Conservation (phyloP, 2,797 vertebrate species). For the Synaphobranchus kaupii region DNA sequence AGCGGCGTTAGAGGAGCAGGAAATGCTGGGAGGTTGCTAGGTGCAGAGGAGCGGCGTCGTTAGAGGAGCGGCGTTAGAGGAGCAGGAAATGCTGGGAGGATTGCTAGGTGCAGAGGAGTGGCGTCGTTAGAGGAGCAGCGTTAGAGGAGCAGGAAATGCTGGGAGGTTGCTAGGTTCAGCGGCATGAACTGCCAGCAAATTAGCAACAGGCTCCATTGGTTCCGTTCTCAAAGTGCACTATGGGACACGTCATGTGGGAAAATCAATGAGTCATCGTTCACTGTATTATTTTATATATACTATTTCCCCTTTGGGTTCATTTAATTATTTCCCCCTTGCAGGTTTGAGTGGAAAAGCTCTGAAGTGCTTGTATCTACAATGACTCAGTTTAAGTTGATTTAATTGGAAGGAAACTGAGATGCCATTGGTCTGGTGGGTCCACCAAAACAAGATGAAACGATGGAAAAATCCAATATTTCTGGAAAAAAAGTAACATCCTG, state of each 20-base stretch:
- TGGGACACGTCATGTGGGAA: neutral
- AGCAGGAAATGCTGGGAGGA: no score
- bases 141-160: neutral
- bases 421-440: neutral
- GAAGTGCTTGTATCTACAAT: neutral
- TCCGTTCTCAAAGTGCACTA: neutral
- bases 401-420: neutral
- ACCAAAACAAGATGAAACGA: no score
- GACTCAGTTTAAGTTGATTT: neutral
- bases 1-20: no score
- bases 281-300: neutral
- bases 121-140: no score
- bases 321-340: neutral
- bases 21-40: no score
- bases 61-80: no score
- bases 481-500: no score
- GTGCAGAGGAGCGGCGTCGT: no score
- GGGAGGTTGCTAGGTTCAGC: neutral
- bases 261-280: neutral
- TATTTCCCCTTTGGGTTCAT: neutral
- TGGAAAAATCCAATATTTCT: no score
- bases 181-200: neutral
- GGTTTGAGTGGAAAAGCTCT: neutral
- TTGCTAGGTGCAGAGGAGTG: no score
- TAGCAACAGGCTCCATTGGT: neutral